Conservation (phyloP, 2,888 invertebrate species). For the Ectemnius cavifrons region DNA sequence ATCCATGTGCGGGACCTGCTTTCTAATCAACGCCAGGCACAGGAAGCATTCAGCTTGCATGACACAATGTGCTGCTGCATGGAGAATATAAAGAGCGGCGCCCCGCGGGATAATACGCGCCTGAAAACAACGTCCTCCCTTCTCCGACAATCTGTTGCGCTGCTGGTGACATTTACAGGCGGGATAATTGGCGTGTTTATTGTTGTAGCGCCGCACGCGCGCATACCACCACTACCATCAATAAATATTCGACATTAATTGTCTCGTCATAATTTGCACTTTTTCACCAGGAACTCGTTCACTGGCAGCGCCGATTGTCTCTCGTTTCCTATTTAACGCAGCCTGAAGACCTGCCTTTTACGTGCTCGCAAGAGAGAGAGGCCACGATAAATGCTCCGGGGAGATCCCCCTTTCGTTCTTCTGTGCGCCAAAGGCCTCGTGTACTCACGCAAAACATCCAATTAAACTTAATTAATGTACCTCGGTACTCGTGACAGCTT, state of each 20-base stretch:
- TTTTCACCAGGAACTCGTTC: conserved; percentile 13
- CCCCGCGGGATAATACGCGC: conserved; percentile 29
- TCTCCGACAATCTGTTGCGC: conserved; percentile 36
- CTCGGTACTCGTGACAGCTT: too few relatives aligned
- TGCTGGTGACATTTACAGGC: conserved; percentile 49
- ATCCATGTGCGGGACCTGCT: conserved; percentile 26
- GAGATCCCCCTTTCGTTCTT: too few relatives aligned
- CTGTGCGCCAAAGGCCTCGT: too few relatives aligned
- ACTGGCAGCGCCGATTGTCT: conserved; percentile 11
- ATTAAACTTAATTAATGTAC: too few relatives aligned
- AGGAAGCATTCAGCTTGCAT: conserved; percentile 34
- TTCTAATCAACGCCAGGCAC: conserved; percentile 59
- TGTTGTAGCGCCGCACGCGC: not conserved
- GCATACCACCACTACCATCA: not conserved
- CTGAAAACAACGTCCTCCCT: not conserved
- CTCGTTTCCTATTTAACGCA: not conserved
- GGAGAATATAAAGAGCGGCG: conserved; percentile 51
- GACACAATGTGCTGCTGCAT: conserved; percentile 33
- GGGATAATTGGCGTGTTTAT: conserved; percentile 51
- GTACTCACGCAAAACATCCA: too few relatives aligned
- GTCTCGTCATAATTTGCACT: conserved; percentile 6
- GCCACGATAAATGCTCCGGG: too few relatives aligned
- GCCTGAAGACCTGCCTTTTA: too few relatives aligned
- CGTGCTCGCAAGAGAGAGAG: too few relatives aligned
- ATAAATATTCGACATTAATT: conserved; percentile 37